A percentile compares a stretch with the other conserved stretches of the same genome.
These are phyloP conservation scores for Rhinophrynus dorsalis DNA, from an alignment of 2,797 vertebrate species.

Conservation along the genomic window DNA sequence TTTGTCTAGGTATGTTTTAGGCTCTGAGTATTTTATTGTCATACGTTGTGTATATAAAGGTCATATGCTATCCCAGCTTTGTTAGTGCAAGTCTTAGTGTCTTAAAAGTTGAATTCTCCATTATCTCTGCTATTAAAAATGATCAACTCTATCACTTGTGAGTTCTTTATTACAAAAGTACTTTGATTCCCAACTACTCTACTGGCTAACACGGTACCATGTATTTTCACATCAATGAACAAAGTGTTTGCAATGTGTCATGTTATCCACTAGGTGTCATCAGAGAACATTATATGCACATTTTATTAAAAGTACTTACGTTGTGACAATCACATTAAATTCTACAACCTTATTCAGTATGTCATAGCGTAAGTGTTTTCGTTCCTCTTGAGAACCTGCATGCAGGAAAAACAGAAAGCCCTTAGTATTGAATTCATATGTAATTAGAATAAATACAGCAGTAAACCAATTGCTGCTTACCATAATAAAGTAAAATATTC, in stretches of 20 bases:
- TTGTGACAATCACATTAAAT: slow-evolving; percentile 90
- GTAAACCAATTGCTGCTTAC: slow-evolving; percentile 65
- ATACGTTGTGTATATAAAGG: too few relatives aligned
- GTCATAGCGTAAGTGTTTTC: slow-evolving; percentile 83
- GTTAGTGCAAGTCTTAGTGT: too few relatives aligned
- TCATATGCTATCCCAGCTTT: too few relatives aligned
- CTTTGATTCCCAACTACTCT: too few relatives aligned
- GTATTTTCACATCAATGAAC: too few relatives aligned
- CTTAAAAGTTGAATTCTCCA: too few relatives aligned
- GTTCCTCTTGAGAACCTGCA: slow-evolving; percentile 87
- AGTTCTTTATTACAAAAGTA: too few relatives aligned
- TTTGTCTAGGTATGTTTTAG: too few relatives aligned
- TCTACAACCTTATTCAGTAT: slow-evolving; percentile 78
- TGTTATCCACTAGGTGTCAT: slow-evolving; percentile 55
- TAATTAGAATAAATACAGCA: slow-evolving; percentile 4
- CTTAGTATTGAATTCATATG: not conserved
- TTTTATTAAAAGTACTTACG: slow-evolving; percentile 75
- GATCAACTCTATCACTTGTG: too few relatives aligned
- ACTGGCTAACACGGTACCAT: too few relatives aligned
- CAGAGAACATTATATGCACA: not conserved
- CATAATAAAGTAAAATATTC: slow-evolving; percentile 87
- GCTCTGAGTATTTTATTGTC: too few relatives aligned
- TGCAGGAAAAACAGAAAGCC: not conserved
- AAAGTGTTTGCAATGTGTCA: not conserved
- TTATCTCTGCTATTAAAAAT: too few relatives aligned